A percentile compares a stretch with the other conserved stretches of the same genome.
Conservation (phyloP, 1,140 invertebrate species). For the Eueides isabella region DNA sequence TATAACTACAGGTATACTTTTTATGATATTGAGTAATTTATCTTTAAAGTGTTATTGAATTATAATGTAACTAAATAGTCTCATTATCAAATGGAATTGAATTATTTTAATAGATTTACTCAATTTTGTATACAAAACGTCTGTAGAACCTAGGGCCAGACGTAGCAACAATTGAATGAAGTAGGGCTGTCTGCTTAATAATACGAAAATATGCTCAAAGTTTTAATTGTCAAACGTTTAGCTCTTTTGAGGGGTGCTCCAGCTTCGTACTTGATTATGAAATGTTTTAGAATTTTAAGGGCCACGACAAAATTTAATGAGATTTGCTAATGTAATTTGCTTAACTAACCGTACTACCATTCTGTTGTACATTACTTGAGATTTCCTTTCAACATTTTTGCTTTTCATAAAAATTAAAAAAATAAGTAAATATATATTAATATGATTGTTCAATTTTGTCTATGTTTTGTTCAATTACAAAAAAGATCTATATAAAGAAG, state of each 20-base stretch:
- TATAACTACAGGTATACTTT: not conserved
- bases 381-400: not conserved
- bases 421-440: too few species aligned
- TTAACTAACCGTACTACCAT: not conserved
- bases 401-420: too few species aligned
- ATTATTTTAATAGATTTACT: not conserved
- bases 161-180: constrained; percentile 14
- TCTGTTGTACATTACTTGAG: not conserved
- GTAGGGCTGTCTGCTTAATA: constrained; percentile 60
- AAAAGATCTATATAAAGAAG: too few species aligned
- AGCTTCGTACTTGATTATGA: constrained; percentile 32
- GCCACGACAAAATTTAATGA: constrained; percentile 13
- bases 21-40: not conserved
- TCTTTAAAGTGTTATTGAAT: not conserved
- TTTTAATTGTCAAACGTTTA: constrained; percentile 71
- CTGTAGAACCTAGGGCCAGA: constrained; percentile 1
- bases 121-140: constrained; percentile 9
- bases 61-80: not conserved
- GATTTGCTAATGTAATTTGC: constrained; percentile 1
- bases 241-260: constrained; percentile 51
- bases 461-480: too few species aligned
- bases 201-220: constrained; percentile 70
- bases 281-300: constrained; percentile 15
- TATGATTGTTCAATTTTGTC: not conserved
- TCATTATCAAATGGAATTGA: not conserved